Evolutionary conservation across 1,140 invertebrate genomes (phyloP), one percentile per base, ranked within the genome.

Genomic region (Rhopalosiphum maidis): DNA sequence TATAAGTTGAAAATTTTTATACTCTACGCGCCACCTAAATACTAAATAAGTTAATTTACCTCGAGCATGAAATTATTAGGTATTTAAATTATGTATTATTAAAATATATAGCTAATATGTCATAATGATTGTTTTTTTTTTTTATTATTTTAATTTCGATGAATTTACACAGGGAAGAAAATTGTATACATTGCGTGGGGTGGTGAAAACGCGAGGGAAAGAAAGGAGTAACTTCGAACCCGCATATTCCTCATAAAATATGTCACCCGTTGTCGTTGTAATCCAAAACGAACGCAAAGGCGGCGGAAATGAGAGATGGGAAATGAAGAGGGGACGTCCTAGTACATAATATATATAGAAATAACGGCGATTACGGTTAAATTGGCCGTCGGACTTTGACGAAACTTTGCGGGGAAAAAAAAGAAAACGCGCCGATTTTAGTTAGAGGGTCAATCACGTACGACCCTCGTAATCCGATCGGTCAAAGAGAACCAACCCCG

Each of bases 381-480:
- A 89, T 89, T 55, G 88, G 51, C 51, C 88, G 88, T 41, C 88
- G 51, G 88, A 89, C 88, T 89, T 41, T 89, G 35, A 51, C 46
- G 46, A 88, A 88, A 87, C 86, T 87, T 87, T 23, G 8, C 5
- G 48, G n/a, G 35, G 86, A 1, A 22, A 54, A 54, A 51, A 54
- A 54, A 89, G 35, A 89, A 55, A 54, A 89, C 23, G 51, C 35
- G 22, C n/a, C 22, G 8, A 35, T 54, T 89, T 89, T 54, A 89
- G 87, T 89, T 35, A 22, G 46, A 92, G 90, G 90, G 90, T 92
- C 90, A 83, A 92, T 92, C 91, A 92, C 91, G 68, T 83, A 37
- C 77, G 46, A 48, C 91, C 68, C 91, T 37, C 68, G 91, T 92
- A 92, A 92, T 92, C 77, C 77, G 91, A 92, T 92, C 91, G 46